Evolutionary conservation across 2,888 invertebrate species (phyloP), one percentile per base, ranked within the genome.

Genomic region (Metalampra italica): DNA sequence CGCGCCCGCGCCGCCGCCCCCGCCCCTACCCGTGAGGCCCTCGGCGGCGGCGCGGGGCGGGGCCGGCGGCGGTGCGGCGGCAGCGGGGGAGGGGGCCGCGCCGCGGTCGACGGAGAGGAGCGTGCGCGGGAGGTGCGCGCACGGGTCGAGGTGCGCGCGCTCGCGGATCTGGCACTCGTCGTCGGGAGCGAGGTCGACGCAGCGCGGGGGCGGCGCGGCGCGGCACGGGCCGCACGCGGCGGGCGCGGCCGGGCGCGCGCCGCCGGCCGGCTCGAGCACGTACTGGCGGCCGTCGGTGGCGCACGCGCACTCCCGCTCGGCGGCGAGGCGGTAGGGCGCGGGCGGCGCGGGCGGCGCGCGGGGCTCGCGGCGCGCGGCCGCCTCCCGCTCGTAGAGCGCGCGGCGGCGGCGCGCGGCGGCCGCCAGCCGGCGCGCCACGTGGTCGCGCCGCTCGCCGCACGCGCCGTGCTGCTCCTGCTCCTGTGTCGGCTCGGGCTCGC

Each of bases 121-220:
- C 1, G 71, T 51, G 12, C 71, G 71, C 1, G 77, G 75, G 0
- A 59, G 64, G 48, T 78, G 75, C n/a, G 68, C 69, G 59, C 80
- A 81, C 11, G 76, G 75, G 53, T 78, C 73, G 9, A 68, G 50
- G 41, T 47, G 46, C 1, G 32, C 42, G 14, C 45, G 53, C 15
- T 38, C 45, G 22, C 49, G 51, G 14, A 63, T 52, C 12, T 60
- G 57, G 60, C 79, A 81, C 9, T 53, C 58, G 56, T 59, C 57
- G 52, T 68, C 70, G 9, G 68, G 55, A 14, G 56, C 53, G 9
- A 71, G 55, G 22, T 59, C 52, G 30, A 74, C 57, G 43, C 62
- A 57, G 34, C 53, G 57, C 12, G 70, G 61, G 14, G 64, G 62
- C 14, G 69, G 69, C 7, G 70, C 65, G 34, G 34, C 11, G 49